Evolutionary conservation across 2,113 vertebrate genomes (phyloP), one percentile per base, ranked within the genome.

Genomic region (Kryptolebias marmoratus): DNA sequence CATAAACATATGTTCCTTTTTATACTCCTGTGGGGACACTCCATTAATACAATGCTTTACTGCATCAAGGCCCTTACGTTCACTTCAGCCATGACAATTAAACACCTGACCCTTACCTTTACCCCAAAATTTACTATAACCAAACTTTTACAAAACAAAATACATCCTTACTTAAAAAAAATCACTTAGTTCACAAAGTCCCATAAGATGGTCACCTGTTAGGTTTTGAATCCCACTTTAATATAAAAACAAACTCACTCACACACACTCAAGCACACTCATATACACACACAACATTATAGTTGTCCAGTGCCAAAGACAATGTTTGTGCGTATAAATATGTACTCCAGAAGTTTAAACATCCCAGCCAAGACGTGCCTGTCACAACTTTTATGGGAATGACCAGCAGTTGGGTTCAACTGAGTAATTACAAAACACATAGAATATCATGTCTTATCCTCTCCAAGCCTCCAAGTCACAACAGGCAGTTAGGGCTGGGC

Each of bases 301-400:
- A 59, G 54, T n/a, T 16, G 67, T 73, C 64, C 66, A 64, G 49
- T 69, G 79, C 88, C 89, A 92, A 81, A 86, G 67, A 82, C 84
- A 90, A 75, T 78, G 68, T 79, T 82, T 80, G 50, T 70, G 65
- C 79, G 80, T 72, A 79, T 79, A 88, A 87, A 87, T 87, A 80
- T 71, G 75, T 62, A 50, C 65, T 61, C 31, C 7, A 61, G 54
- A 84, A 75, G 81, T 77, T 82, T 76, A 87, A 86, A 75, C 56
- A 73, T 77, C 48, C 54, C 10, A 72, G 81, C 59, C 75, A 73
- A 78, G 62, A 82, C 79, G 42, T 79, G 54, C 53, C 79, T 82
- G 55, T 18, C 80, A 85, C 64, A 60, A 36, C 48, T 72, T 88
- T 83, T 86, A 61, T 84, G 59, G 90, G 88, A 92, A 90, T 88